Evolutionary conservation across 1,140 invertebrate species (phyloP).

Genomic region (Anthonomus grandis): DNA sequence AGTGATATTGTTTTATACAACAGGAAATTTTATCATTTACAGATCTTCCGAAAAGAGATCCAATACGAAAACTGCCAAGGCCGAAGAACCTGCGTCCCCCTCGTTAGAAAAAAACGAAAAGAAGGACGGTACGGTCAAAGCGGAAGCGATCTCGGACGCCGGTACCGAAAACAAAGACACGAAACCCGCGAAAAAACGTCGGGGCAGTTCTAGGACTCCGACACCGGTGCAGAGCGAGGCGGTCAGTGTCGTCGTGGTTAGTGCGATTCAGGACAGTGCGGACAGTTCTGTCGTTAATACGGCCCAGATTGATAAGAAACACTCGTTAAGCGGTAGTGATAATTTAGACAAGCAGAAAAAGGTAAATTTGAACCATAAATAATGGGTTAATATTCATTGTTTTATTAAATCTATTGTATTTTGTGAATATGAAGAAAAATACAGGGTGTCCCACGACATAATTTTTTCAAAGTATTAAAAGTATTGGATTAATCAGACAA

Average conservation of each 20-base stretch:
- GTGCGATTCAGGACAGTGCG: constrained; percentile 15
- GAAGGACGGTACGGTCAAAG: constrained; percentile 46
- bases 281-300: constrained; percentile 10
- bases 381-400: neutral
- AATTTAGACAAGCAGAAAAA: constrained; percentile 41
- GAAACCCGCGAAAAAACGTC: constrained; percentile 36
- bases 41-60: constrained; percentile 41
- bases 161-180: constrained; percentile 31
- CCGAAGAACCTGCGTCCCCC: constrained; percentile 20
- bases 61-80: constrained; percentile 35
- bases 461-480: too few relatives aligned
- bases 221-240: constrained; percentile 41
- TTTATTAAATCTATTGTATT: neutral
- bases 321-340: constrained; percentile 27
- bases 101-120: constrained; percentile 36
- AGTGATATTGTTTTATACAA: too few relatives aligned
- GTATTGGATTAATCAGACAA: too few relatives aligned
- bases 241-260: constrained; percentile 37
- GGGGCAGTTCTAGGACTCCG: constrained; percentile 42
- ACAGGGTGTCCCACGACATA: too few relatives aligned
- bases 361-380: constrained; percentile 27
- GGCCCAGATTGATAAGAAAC: constrained; percentile 25
- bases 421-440: too few relatives aligned
- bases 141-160: constrained; percentile 17
- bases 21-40: too few relatives aligned